Base-by-base conservation (phyloP, 2,113 vertebrate species). In the Astur gentilis region DNA sequence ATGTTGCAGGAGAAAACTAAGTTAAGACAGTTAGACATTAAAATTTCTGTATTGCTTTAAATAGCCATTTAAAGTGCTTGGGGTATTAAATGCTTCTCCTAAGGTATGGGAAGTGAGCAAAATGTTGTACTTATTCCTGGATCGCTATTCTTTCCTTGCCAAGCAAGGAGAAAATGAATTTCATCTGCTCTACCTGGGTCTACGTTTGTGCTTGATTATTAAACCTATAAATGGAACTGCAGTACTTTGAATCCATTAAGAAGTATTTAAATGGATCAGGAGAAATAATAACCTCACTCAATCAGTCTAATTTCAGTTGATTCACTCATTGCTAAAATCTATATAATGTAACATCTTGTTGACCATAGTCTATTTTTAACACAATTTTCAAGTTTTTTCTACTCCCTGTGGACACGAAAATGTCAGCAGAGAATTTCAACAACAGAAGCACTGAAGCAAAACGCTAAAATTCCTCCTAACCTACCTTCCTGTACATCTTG, bases 161-260 rank as follows among this genome's bases (percentile, higher is more conserved):
- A 93, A 78, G 47, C 57, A 91, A 90, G 40, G 31, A 94, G 50
- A 91, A 88, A 72, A 80, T 75, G 2, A 71, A 83, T 89, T 93
- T 90, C 16, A 83, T 66, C 65, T 78, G 44, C 57, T 84, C 19
- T 38, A 89, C 77, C 65, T 69, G 64, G 40, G 27, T 72, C 47
- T 91, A 10, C 10, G 17, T 71, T 87, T 84, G 69, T 89, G 34
- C 75, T 92, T 91, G 65, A 84, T 89, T 84, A 94, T 90, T 94
- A 91, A 78, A 64, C 19, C 70, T 94, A 85, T 95, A 94, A 88
- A 94, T 65, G 81, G 87, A 97, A 79, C 50, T 42, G 66, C 77
- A 72, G 44, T 82, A 89, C 62, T 92, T 84, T 52, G 49, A 94
- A 92, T 70, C 71, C 86, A 81, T 78, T 93, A 87, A 67, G 52